A percentile compares a stretch with the other conserved stretches of the same genome.
Conservation (phyloP, 2,797 vertebrate genomes). For the Rhinophrynus dorsalis region DNA sequence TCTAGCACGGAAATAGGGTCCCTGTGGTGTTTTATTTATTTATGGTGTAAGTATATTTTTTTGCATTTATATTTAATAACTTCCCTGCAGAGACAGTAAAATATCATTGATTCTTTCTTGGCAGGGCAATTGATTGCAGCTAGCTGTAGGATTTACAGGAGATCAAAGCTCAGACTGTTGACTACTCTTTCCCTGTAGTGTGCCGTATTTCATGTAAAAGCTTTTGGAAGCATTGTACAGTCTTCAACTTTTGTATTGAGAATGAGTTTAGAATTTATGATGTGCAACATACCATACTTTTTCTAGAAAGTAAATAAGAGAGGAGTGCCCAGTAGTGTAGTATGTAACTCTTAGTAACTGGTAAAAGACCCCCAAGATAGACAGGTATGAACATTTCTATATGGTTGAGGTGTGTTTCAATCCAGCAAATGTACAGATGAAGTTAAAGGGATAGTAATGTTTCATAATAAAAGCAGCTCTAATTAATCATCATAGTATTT, state of each 20-base stretch:
- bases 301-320: too few relatives aligned
- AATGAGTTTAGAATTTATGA: conserved; percentile 15
- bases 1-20: conserved; percentile 37
- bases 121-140: conserved; percentile 44
- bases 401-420: too few relatives aligned
- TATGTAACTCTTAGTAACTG: too few relatives aligned
- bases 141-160: conserved; percentile 42
- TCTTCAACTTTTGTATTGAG: conserved; percentile 19
- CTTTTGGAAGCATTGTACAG: conserved; percentile 31
- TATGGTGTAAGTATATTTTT: conserved; percentile 47
- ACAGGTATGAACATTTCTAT: too few relatives aligned
- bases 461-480: too few relatives aligned
- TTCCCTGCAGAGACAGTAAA: conserved; percentile 48
- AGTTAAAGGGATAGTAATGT: too few relatives aligned
- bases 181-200: conserved; percentile 32
- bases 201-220: conserved; percentile 35
- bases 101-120: conserved; percentile 50
- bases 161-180: conserved; percentile 45
- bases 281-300: background rate
- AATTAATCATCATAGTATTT: too few relatives aligned
- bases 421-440: too few relatives aligned
- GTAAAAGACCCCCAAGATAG: too few relatives aligned
- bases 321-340: too few relatives aligned
- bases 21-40: conserved; percentile 46
- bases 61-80: conserved; percentile 50